Base-by-base conservation (phyloP, 2,797 vertebrate species). In the Botia almorhae region DNA sequence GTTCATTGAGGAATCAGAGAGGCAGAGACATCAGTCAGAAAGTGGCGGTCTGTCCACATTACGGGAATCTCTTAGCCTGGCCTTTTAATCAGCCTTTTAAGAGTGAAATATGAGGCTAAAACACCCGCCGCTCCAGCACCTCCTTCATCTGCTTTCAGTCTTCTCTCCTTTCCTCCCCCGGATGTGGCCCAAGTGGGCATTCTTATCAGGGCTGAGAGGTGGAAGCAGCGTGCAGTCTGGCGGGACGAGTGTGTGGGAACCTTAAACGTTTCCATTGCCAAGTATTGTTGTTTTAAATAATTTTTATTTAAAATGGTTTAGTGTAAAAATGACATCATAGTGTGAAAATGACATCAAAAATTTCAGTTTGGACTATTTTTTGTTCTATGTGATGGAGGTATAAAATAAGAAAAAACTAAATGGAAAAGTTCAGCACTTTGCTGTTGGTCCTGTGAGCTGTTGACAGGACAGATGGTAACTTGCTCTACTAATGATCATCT, bases 81-180 rank as follows among this genome's bases (percentile, higher is more conserved):
- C 69, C 69, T 92, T 93, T 92, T 94, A 94, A 93, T 94, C 92
- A 93, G 90, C 82, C 91, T 91, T 91, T 77, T 83, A 87, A 89
- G 91, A 94, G 88, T 92, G 91, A 94, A 93, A 94, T 91, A 92
- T 91, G 84, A 90, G 87, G 88, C 89, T 88, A 86, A 88, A 69
- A 63, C 89, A 83, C 86, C 78, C 58, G 85, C 89, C 82, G 85
- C 85, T 90, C 90, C 88, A 84, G 36, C 80, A 81, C 87, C 90
- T 88, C 89, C 90, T 92, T 94, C 94, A 93, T 94, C 93, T 94
- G 93, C 90, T 93, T 93, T 93, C 92, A 94, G 93, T 94, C 93
- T 93, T 90, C 91, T 87, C 88, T 87, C 83, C 85, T 73, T 87
- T 73, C 72, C 67, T 82, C 72, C 91, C 86, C 89, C 84, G 84